Evolutionary conservation across 1,140 invertebrate genomes (phyloP).

Genomic region (Armadillidium nasatum): DNA sequence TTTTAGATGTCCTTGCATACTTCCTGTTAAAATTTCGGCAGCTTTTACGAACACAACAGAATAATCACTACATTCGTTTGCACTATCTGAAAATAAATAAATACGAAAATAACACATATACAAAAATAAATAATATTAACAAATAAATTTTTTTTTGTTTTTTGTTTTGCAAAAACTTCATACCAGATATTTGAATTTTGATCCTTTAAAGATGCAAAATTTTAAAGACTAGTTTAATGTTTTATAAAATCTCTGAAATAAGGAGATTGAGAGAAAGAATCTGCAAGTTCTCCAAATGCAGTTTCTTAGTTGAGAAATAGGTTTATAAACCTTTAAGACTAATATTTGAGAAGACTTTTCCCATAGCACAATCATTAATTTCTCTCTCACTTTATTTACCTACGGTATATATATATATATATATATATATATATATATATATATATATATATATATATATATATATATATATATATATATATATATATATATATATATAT

Average conservation of each 20-base stretch:
- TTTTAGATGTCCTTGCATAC: constrained; percentile 78
- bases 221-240: background rate
- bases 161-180: background rate
- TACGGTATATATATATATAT: too few relatives aligned
- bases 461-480: too few relatives aligned
- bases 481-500: too few relatives aligned
- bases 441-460: too few relatives aligned
- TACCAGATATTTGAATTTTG: background rate
- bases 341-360: too few relatives aligned
- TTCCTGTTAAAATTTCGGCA: constrained; percentile 72
- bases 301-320: too few relatives aligned
- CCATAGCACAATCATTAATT: too few relatives aligned
- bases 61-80: constrained; percentile 74
- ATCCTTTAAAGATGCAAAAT: too few relatives aligned
- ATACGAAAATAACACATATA: background rate
- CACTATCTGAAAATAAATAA: constrained; percentile 57
- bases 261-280: background rate
- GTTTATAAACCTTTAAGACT: too few relatives aligned
- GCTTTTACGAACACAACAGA: constrained; percentile 69
- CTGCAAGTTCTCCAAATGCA: too few relatives aligned
- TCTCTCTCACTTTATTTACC: too few relatives aligned
- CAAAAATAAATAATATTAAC: constrained; percentile 12
- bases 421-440: too few relatives aligned
- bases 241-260: background rate
- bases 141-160: background rate